Evolutionary conservation across 2,797 vertebrate species (phyloP).

Genomic region (Xiphorhynchus erythropygius): DNA sequence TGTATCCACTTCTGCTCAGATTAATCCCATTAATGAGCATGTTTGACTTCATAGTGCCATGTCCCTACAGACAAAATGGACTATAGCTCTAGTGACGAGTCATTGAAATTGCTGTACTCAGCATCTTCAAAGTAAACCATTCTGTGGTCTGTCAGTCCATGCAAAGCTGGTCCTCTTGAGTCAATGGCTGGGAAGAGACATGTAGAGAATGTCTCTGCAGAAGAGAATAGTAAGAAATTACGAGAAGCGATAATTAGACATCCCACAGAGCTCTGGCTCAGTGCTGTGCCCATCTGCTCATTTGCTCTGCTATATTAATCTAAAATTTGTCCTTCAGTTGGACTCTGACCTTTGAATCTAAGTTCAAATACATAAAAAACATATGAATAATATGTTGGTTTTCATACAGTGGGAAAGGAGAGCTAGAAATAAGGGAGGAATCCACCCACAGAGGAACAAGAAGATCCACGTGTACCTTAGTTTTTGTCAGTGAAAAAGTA

Average conservation of each 20-base stretch:
- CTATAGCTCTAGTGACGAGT: background rate
- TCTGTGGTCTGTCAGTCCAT: background rate
- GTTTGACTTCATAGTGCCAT: background rate
- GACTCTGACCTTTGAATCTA: background rate
- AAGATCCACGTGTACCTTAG: fast-evolving
- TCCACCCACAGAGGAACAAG: background rate
- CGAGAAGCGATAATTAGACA: background rate
- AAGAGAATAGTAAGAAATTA: background rate
- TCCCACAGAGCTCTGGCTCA: background rate
- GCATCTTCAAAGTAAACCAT: background rate
- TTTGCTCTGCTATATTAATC: background rate
- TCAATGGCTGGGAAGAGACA: background rate
- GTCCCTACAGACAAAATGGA: background rate
- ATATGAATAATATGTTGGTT: background rate
- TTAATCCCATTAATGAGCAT: background rate
- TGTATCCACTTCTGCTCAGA: background rate
- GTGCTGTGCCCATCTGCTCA: background rate
- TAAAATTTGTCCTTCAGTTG: background rate
- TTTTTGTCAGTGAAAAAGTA: background rate
- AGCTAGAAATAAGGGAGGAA: background rate
- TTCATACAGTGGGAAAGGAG: background rate
- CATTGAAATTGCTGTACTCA: background rate
- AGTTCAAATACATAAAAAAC: background rate
- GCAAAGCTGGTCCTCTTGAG: background rate
- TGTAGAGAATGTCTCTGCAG: background rate